phyloP scores from a whole-genome alignment of 2,113 vertebrate genomes.

The Oxyruncus cristatus region DNA sequence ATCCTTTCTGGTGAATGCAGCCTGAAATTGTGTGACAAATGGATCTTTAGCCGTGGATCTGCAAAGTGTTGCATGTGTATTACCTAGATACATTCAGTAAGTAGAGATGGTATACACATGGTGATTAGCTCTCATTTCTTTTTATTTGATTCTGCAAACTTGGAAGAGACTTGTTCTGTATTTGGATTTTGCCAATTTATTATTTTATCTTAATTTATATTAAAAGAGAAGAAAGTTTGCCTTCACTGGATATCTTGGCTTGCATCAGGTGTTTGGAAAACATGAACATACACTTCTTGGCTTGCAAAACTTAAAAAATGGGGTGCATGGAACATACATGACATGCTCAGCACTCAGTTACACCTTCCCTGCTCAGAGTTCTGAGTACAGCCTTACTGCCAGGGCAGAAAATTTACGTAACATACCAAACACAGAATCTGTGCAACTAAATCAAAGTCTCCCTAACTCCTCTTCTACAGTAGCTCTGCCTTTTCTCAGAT shows the following conservation, averaged over 20 bases:
- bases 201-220: not conserved
- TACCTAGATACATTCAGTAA: not conserved
- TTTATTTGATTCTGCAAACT: not conserved
- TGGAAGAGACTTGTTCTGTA: not conserved
- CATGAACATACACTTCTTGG: not conserved
- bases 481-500: not conserved
- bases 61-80: not conserved
- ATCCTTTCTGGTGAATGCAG: not conserved
- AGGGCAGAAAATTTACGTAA: not conserved
- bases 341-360: not conserved
- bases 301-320: not conserved
- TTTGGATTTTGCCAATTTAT: not conserved
- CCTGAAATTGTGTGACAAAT: not conserved
- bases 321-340: not conserved
- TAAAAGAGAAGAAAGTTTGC: not conserved
- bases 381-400: not conserved
- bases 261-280: not conserved
- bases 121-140: not conserved
- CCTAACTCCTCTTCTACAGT: not conserved
- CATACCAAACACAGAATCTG: not conserved
- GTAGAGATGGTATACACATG: not conserved
- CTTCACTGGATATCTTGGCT: not conserved
- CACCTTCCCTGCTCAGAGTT: not conserved
- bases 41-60: not conserved
- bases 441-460: not conserved